phyloP scores from a whole-genome alignment of 2,113 vertebrate genomes.

The Synchiropus splendidus region DNA sequence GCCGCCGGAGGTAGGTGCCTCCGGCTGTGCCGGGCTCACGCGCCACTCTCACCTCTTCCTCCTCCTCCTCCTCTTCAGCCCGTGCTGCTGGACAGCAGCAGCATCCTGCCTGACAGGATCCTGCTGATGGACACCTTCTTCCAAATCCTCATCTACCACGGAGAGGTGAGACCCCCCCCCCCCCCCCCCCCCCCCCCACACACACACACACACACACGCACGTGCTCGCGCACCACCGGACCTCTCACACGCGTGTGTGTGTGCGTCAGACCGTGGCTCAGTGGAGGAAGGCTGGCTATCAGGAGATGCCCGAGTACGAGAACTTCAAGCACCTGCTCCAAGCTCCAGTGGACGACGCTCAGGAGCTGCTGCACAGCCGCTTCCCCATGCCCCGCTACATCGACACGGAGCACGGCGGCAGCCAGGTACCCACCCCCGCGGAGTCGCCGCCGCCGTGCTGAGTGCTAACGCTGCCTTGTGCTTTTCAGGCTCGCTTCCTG shows the following conservation, averaged over 20 bases:
- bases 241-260: too few relatives aligned
- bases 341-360: conserved; percentile 88
- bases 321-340: conserved; percentile 91
- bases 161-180: conserved; percentile 88
- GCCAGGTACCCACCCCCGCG: conserved; percentile 70
- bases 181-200: too few relatives aligned
- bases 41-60: too few relatives aligned
- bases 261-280: conserved; percentile 81
- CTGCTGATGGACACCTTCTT: conserved; percentile 98
- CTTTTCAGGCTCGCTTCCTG: conserved; percentile 85
- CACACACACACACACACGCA: neutral
- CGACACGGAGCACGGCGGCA: conserved; percentile 94
- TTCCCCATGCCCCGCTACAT: conserved; percentile 97
- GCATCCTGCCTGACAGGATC: conserved; percentile 93
- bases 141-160: conserved; percentile 97
- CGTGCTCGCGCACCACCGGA: too few relatives aligned
- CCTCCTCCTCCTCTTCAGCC: conserved; percentile 61
- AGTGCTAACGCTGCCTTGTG: neutral
- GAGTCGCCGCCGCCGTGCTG: neutral
- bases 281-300: conserved; percentile 94
- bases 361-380: conserved; percentile 90
- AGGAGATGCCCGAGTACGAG: conserved; percentile 92
- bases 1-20: conserved; percentile 79
- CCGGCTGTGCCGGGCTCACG: neutral
- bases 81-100: conserved; percentile 94